phyloP scores from a whole-genome alignment of 2,888 invertebrate species.

The Ditula angustiorana region DNA sequence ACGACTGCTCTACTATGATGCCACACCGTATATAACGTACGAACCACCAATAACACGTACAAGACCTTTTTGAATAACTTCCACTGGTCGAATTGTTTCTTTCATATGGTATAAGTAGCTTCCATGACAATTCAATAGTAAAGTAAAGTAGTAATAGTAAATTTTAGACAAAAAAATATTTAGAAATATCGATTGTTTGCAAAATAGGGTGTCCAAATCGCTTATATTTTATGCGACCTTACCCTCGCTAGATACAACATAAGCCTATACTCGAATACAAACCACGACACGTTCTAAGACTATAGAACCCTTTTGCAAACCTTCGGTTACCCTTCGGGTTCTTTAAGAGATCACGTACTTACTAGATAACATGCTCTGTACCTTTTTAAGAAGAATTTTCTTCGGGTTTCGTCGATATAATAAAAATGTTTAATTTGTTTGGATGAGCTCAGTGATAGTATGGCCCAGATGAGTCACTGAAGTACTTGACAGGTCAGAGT shows the following conservation, averaged over 20 bases:
- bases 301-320: not conserved
- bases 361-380: not conserved
- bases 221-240: slow-evolving; percentile 9
- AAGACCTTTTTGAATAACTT: too few relatives aligned
- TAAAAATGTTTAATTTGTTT: not conserved
- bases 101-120: too few relatives aligned
- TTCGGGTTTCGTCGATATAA: not conserved
- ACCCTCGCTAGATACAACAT: not conserved
- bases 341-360: slow-evolving; percentile 7
- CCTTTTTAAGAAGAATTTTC: not conserved
- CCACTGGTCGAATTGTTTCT: too few relatives aligned
- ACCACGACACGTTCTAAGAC: slow-evolving; percentile 5
- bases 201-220: not conserved
- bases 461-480: too few relatives aligned
- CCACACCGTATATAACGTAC: too few relatives aligned
- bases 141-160: too few relatives aligned
- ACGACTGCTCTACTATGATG: too few relatives aligned
- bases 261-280: not conserved
- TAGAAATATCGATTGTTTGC: not conserved
- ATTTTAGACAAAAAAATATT: not conserved
- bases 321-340: not conserved
- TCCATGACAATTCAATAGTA: too few relatives aligned
- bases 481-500: not conserved
- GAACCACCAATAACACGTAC: too few relatives aligned
- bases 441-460: too few relatives aligned